Base-by-base conservation (phyloP, 2,113 vertebrate genomes). In the Phyllopteryx taeniolatus region DNA sequence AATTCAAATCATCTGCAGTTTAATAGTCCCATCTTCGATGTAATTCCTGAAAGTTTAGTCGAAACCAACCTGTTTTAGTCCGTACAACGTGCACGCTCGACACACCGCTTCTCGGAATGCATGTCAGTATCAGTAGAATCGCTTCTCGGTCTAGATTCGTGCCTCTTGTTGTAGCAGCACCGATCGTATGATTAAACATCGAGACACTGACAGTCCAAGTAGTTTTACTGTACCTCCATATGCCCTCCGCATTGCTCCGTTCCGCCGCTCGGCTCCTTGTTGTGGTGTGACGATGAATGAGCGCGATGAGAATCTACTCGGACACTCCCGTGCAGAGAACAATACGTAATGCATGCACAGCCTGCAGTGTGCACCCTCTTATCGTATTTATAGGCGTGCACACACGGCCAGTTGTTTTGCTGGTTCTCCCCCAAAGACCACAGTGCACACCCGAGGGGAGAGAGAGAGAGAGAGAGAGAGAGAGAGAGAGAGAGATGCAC, bases 391-490 rank as follows among this genome's bases (percentile, higher is more conserved):
- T 66, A 47, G 64, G 64, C 64, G 64, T 47, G 64, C 64, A 19
- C 44, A 27, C 64, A 17, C 64, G 64, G 63, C 44, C 84, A 76
- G 77, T 83, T 83, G 78, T 80, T 87, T 79, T 81, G 84, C 83
- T 44, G 83, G 82, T 86, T 84, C 47, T 74, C 86, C 81, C 86
- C 84, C 80, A 86, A 80, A 85, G 83, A 80, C 60, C 72, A 69
- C 47, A 79, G 78, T 57, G 72, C 39, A 42, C 35, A 35, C 59
- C 33, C 12, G 59, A 12, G 6, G 5, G 15, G 59, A 35, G 59
- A 8, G 59, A 17, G 59, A 8, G 31, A 35, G 31, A 17, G 59
- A 35, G 59, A 39, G 7, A 9, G 57, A 19, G 33, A 35, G 33
- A 35, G 35, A 15, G 35, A 8, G 68, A 44, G 75, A 65, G 51